Evolutionary conservation across 2,797 vertebrate species (phyloP).

Genomic region (Lacerta agilis): DNA sequence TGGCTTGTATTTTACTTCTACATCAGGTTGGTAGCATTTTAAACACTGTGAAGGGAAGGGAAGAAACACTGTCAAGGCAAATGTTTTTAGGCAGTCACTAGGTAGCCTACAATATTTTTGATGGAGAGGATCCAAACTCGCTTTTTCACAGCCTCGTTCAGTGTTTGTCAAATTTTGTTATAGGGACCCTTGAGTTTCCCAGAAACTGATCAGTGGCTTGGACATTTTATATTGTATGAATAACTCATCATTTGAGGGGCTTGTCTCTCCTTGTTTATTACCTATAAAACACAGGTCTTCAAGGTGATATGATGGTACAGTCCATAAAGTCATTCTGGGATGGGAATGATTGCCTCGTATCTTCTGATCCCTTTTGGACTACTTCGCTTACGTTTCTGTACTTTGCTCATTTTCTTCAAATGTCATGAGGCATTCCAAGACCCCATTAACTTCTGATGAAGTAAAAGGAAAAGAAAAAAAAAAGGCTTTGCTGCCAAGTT

Average conservation of each 20-base stretch:
- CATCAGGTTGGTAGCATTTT: conserved; percentile 45
- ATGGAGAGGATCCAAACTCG: neutral
- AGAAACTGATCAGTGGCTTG: neutral
- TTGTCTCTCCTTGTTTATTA: neutral
- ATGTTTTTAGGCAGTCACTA: neutral
- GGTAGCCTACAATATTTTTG: conserved; percentile 5
- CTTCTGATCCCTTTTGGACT: neutral
- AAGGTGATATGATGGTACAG: neutral
- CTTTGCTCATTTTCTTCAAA: neutral
- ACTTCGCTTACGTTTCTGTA: neutral
- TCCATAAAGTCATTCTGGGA: neutral
- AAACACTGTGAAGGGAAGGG: conserved; percentile 48
- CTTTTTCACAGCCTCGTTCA: no score
- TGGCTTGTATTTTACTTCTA: conserved; percentile 44
- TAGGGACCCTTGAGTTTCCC: neutral
- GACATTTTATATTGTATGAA: neutral
- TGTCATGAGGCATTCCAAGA: neutral
- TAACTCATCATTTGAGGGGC: neutral
- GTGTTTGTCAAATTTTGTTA: neutral
- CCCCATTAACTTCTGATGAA: neutral
- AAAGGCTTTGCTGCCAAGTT: neutral
- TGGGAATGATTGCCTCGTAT: neutral
- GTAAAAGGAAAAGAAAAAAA: no score
- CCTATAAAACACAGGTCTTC: neutral
- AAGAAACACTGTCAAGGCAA: conserved; percentile 40